Evolutionary conservation across 2,888 invertebrate species (phyloP).

Genomic region (Melanargia galathea): DNA sequence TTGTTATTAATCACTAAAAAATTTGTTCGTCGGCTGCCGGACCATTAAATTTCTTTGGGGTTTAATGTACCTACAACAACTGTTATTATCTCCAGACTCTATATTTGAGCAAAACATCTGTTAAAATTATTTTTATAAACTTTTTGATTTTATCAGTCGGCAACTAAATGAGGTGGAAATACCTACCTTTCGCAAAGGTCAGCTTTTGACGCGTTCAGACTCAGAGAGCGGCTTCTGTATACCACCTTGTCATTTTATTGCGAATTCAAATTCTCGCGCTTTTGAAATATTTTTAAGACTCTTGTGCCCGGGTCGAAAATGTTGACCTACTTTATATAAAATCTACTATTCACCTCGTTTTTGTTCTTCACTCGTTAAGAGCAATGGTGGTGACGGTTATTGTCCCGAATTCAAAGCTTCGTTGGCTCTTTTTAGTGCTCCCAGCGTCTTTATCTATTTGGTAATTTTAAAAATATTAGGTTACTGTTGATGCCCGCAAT

Average conservation of each 20-base stretch:
- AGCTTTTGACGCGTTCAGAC: neutral
- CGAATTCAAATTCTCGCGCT: constrained; percentile 24
- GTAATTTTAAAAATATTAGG: neutral
- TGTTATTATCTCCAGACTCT: no score
- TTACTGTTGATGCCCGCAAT: no score
- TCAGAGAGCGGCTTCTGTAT: neutral
- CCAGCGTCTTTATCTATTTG: neutral
- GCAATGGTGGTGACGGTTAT: neutral
- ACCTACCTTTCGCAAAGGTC: neutral
- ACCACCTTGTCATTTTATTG: constrained; percentile 21
- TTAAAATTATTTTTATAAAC: no score
- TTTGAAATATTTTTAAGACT: constrained; percentile 30
- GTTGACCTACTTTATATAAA: constrained; percentile 28
- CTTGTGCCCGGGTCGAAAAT: constrained; percentile 21
- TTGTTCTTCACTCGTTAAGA: constrained; percentile 2
- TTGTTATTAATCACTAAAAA: no score
- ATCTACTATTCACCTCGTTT: constrained; percentile 13
- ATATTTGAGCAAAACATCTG: no score
- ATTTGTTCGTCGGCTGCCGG: no score
- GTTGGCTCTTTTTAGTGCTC: neutral
- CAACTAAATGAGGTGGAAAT: constrained; percentile 2
- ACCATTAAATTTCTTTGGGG: no score
- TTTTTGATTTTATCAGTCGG: neutral
- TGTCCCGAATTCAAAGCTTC: constrained; percentile 13
- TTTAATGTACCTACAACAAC: no score